Evolutionary conservation across 2,113 vertebrate genomes (phyloP), one percentile per base, ranked within the genome.

Genomic region (Phalacrocorax carbo): DNA sequence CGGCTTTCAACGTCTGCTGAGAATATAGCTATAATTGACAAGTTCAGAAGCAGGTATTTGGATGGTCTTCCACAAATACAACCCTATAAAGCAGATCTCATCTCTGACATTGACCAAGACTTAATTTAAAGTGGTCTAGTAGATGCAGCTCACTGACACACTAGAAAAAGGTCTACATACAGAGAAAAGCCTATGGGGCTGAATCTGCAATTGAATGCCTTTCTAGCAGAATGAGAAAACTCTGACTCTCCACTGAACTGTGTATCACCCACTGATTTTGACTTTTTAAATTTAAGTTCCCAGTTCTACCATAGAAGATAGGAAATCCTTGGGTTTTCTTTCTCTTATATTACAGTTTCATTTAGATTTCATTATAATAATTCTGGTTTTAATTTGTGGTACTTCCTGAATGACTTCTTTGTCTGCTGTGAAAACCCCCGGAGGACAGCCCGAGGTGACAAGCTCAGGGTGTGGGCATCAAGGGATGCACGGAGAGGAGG

Each of bases 11-110:
- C 1, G 15, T 95, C 95, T 93, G 95, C 94, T 95, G 96, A 96
- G 94, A 82, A 92, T 83, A 89, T 58, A 96, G 95, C 87, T 76
- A 87, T 87, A 95, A 95, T 61, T 94, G 87, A 93, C 94, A 84
- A 88, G 75, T 82, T 96, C 87, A 52, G 52, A 96, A 78, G 87
- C 85, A 96, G 94, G 94, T 93, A 96, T 88, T 91, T 95, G 86
- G 90, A 88, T 96, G 96, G 40, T 94, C 70, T 95, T 96, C 78
- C 51, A 51, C 87, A 93, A 92, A 85, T 44, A 88, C 13, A 2
- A 71, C 86, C 87, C 93, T 87, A n/a, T 92, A 90, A 97, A 97
- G 75, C 36, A 91, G 61, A 57, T 77, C 81, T 91, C 82, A 79
- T 64, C 61, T 40, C 90, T 96, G 88, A 89, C 87, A 86, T 25